Evolutionary conservation across 2,888 invertebrate genomes (phyloP).

Genomic region (Artemia sp.): DNA sequence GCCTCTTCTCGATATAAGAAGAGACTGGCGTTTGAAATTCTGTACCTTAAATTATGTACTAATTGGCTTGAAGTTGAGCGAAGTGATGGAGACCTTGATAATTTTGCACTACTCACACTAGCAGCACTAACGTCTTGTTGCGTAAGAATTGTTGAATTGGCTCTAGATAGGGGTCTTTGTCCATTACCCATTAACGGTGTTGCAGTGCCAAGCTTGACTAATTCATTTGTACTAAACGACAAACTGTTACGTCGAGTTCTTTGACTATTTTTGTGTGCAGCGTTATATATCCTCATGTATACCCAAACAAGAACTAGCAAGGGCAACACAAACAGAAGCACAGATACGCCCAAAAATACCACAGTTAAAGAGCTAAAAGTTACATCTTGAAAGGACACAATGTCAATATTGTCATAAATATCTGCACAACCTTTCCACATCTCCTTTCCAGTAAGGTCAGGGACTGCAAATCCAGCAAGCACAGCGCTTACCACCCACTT

Average conservation of each 20-base stretch:
- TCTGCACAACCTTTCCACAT: conserved; percentile 26
- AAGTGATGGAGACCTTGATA: conserved; percentile 30
- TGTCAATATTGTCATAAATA: background rate
- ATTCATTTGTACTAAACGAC: conserved; percentile 36
- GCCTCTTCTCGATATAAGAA: conserved; percentile 75
- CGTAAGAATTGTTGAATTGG: conserved; percentile 20
- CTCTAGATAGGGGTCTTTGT: background rate
- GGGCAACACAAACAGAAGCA: conserved; percentile 30
- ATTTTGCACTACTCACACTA: conserved; percentile 13
- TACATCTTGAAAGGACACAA: conserved; percentile 15
- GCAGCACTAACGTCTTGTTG: conserved; percentile 19
- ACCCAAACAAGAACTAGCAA: conserved; percentile 45
- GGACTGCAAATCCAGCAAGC: conserved; percentile 29
- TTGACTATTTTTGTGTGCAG: conserved; percentile 53
- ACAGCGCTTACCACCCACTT: conserved; percentile 31
- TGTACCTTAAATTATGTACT: conserved; percentile 50
- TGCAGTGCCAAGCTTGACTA: conserved; percentile 27
- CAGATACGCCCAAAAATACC: conserved; percentile 22
- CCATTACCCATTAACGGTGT: conserved; percentile 20
- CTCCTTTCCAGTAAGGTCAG: conserved; percentile 25
- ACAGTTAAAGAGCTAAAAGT: conserved; percentile 16
- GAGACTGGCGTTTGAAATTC: conserved; percentile 64
- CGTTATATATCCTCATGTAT: conserved; percentile 54
- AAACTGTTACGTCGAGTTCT: conserved; percentile 38
- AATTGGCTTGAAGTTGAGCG: conserved; percentile 45